Evolutionary conservation across 2,888 invertebrate genomes (phyloP).

Genomic region (Sclerodermus sp.): DNA sequence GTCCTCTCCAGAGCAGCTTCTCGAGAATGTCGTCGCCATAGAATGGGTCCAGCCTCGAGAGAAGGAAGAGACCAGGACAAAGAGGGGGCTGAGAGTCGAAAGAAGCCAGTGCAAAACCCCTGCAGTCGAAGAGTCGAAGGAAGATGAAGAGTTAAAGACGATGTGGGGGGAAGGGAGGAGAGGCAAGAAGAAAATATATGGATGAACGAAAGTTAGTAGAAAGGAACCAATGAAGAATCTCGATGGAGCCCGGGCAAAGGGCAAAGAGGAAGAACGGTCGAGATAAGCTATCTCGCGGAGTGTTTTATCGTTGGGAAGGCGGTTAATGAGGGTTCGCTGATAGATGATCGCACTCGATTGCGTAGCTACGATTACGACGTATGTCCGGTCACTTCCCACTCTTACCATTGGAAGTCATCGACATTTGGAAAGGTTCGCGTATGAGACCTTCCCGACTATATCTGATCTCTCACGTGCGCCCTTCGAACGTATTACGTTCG

Average conservation of each 20-base stretch:
- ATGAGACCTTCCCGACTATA: too few relatives aligned
- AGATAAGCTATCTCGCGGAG: slow-evolving; percentile 46
- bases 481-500: too few relatives aligned
- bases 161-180: too few relatives aligned
- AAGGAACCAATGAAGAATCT: not conserved
- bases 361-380: slow-evolving; percentile 2
- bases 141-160: not conserved
- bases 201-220: not conserved
- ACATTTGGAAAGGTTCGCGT: too few relatives aligned
- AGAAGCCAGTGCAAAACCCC: not conserved
- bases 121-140: not conserved
- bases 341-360: slow-evolving; percentile 27
- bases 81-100: not conserved
- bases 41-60: not conserved
- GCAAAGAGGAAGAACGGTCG: slow-evolving; percentile 29
- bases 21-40: not conserved
- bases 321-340: slow-evolving; percentile 49
- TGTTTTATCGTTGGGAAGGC: slow-evolving; percentile 41
- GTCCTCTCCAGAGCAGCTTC: not conserved
- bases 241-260: slow-evolving; percentile 10
- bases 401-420: not conserved
- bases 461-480: too few relatives aligned
- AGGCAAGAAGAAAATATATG: too few relatives aligned
- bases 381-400: slow-evolving; percentile 1
- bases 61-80: not conserved